These are phyloP conservation scores for Parthenolecanium corni DNA, from an alignment of 2,888 invertebrate genomes.

Conservation along the genomic window DNA sequence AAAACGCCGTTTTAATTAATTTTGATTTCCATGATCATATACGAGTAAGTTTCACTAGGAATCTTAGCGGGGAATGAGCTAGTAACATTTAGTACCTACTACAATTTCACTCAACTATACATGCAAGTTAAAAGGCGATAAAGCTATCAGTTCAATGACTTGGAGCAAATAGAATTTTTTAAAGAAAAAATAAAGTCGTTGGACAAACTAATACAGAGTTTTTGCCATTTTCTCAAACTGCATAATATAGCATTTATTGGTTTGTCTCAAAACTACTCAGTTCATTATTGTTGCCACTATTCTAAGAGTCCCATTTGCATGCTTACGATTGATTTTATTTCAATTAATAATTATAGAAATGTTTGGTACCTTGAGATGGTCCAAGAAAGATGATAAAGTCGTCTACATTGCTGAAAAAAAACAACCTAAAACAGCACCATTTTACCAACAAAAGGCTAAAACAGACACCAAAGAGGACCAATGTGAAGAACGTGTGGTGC, in stretches of 20 bases:
- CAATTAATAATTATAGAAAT: constrained; percentile 47
- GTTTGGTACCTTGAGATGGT: constrained; percentile 59
- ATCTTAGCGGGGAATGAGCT: too few species aligned
- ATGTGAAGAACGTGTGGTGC: constrained; percentile 35
- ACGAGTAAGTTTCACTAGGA: too few species aligned
- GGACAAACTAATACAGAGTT: too few species aligned
- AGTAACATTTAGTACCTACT: too few species aligned
- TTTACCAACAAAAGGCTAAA: constrained; percentile 51
- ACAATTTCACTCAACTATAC: too few species aligned
- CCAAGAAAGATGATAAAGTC: constrained; percentile 55
- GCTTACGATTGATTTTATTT: background rate
- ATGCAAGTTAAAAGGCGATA: too few species aligned
- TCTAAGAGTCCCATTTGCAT: background rate
- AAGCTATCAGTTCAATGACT: too few species aligned
- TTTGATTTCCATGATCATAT: too few species aligned
- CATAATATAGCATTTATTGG: too few species aligned
- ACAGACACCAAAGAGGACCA: constrained; percentile 35
- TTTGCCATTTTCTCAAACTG: too few species aligned
- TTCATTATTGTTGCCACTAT: background rate
- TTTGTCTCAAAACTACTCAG: background rate
- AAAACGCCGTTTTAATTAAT: background rate
- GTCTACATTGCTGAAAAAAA: constrained; percentile 75
- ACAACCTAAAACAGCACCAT: constrained; percentile 57
- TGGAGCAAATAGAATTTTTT: too few species aligned
- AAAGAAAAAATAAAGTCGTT: too few species aligned